Evolutionary conservation across 2,113 vertebrate genomes (phyloP), one percentile per base, ranked within the genome.

Genomic region (Sturnus vulgaris): DNA sequence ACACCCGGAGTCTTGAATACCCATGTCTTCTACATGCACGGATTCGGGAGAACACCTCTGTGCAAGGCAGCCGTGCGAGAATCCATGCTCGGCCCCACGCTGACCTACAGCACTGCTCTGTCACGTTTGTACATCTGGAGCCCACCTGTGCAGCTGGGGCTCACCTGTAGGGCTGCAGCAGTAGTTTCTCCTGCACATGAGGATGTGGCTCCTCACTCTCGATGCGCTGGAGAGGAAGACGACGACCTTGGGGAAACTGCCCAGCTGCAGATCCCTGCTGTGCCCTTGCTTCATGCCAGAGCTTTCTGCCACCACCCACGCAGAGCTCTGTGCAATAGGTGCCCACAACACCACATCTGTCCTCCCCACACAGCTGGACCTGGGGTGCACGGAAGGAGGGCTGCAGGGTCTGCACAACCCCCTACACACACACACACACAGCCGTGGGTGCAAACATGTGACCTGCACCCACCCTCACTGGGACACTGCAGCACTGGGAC

Each of bases 1-100:
- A 7, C 2, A 5, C 21, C 30, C 39, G 6, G 20, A n/a, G 6
- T 21, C 22, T n/a, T 7, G 1, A 10, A 47, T 11, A n/a, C 39
- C 42, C 2, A 0, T 0, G 21, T 9, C 18, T 30, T 35, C 27
- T 9, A 13, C 22, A 0, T 0, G 64, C 55, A 39, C 55, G 5
- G 27, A 23, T 37, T 15, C 6, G 3, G 55, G 63, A 59, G 68
- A 60, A 33, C 11, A 3, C 2, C 0, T 8, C 42, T 5, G 46
- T 28, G 77, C 63, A 8, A 68, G 59, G 39, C 5, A 12, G 31
- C 28, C 0, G 1, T 9, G 31, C 15, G 4, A 17, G 72, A 28
- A 20, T 7, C 31, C 30, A 1, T 18, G 0, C 49, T 40, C 60
- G 4, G 65, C 22, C 49, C 49, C 31, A 9, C 7, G 2, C 60